phyloP scores from a whole-genome alignment of 2,888 invertebrate species.

The Perithous albicinctus region DNA sequence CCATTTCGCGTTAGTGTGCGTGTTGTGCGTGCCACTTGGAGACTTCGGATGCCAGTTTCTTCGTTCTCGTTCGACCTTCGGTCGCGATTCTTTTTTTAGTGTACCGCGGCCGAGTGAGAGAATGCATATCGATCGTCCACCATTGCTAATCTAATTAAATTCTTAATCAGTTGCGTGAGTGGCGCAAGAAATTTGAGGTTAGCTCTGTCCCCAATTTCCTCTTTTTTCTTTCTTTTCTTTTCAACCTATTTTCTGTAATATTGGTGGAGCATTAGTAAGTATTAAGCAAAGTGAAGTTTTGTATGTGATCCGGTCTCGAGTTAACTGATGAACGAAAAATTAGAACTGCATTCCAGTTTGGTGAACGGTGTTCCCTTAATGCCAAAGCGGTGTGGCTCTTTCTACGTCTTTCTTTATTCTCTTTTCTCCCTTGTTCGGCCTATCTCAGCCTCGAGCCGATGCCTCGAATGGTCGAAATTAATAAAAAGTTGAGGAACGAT shows the following conservation, averaged over 20 bases:
- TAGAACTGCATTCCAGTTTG: slow-evolving; percentile 70
- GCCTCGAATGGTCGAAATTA: slow-evolving; percentile 83
- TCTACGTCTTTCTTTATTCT: slow-evolving; percentile 36
- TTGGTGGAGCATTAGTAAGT: slow-evolving; percentile 28
- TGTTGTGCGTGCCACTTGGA: slow-evolving; percentile 36
- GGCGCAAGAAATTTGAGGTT: slow-evolving; percentile 59
- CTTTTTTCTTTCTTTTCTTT: no score
- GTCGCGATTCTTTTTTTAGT: slow-evolving; percentile 39
- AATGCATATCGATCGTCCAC: slow-evolving; percentile 39
- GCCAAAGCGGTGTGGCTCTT: slow-evolving; percentile 61
- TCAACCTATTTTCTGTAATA: slow-evolving; percentile 48
- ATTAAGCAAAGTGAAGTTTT: slow-evolving; percentile 57
- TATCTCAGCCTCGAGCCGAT: slow-evolving; percentile 75
- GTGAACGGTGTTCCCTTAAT: slow-evolving; percentile 68
- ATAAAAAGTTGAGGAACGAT: slow-evolving; percentile 85
- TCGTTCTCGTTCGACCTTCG: slow-evolving; percentile 49
- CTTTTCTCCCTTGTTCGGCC: slow-evolving; percentile 27
- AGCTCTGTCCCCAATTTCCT: slow-evolving; percentile 24
- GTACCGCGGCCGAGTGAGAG: slow-evolving; percentile 26
- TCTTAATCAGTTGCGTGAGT: slow-evolving; percentile 21
- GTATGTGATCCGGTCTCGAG: slow-evolving; percentile 54
- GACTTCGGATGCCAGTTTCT: slow-evolving; percentile 47
- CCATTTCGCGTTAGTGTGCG: slow-evolving; percentile 46
- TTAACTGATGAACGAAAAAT: slow-evolving; percentile 67
- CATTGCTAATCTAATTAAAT: slow-evolving; percentile 59